phyloP scores from a whole-genome alignment of 2,888 invertebrate genomes.

The Dermolepida albohirtum region DNA sequence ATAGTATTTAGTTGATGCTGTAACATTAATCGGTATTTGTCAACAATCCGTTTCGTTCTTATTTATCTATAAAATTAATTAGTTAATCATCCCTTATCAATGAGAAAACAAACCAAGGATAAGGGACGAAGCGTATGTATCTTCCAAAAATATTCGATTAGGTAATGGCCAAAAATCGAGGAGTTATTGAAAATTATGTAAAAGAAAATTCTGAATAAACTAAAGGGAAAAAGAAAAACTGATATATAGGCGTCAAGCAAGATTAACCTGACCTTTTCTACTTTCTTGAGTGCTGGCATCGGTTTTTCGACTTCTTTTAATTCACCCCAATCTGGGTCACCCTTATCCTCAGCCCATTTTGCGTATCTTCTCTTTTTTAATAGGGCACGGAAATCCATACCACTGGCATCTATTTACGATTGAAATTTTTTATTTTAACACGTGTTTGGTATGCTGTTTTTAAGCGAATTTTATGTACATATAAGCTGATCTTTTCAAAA shows the following conservation, averaged over 20 bases:
- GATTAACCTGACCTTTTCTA: conserved; percentile 83
- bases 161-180: conserved; percentile 25
- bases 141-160: not conserved
- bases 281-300: conserved; percentile 88
- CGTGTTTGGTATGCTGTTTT: too few species aligned
- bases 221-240: conserved; percentile 34
- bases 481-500: too few species aligned
- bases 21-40: not conserved
- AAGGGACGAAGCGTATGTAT: conserved; percentile 1
- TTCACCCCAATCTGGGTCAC: conserved; percentile 93
- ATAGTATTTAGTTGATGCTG: not conserved
- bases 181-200: conserved; percentile 23
- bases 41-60: not conserved
- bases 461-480: too few species aligned
- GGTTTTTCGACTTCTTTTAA: conserved; percentile 93
- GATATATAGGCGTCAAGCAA: conserved; percentile 33
- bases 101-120: not conserved
- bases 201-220: conserved; percentile 29
- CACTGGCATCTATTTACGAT: conserved; percentile 82
- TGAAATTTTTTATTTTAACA: conserved; percentile 7
- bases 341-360: conserved; percentile 92
- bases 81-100: conserved; percentile 3
- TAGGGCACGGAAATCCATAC: conserved; percentile 99
- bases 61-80: not conserved
- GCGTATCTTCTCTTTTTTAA: conserved; percentile 96